phyloP scores from a whole-genome alignment of 2,888 invertebrate species.

The Junonia oenone region DNA sequence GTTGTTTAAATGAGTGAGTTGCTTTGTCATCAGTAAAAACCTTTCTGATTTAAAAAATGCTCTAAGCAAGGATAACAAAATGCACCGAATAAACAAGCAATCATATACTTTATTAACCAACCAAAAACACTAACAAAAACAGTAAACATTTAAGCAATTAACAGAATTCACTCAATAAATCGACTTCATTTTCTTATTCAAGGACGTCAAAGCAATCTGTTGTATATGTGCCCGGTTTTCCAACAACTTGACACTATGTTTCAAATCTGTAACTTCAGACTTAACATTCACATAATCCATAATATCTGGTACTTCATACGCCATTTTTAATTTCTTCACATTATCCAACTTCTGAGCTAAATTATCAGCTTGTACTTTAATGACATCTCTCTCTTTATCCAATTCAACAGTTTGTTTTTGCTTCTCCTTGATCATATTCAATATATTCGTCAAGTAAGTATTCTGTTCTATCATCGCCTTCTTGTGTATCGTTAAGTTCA shows the following conservation, averaged over 20 bases:
- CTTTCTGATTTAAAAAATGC: too few relatives aligned
- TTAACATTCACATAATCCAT: slow-evolving; percentile 79
- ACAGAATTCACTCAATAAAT: slow-evolving; percentile 12
- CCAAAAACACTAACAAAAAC: neutral
- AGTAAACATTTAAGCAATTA: neutral
- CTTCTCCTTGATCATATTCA: slow-evolving; percentile 58
- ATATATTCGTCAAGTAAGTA: slow-evolving; percentile 55
- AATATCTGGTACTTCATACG: slow-evolving; percentile 76
- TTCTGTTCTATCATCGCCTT: slow-evolving; percentile 76
- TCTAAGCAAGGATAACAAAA: too few relatives aligned
- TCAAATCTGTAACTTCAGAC: slow-evolving; percentile 66
- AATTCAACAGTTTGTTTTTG: slow-evolving; percentile 56
- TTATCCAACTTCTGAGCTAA: slow-evolving; percentile 53
- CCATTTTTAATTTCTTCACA: slow-evolving; percentile 54
- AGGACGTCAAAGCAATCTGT: slow-evolving; percentile 55
- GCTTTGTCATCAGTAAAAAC: too few relatives aligned
- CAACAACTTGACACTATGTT: slow-evolving; percentile 53
- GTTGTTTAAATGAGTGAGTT: too few relatives aligned
- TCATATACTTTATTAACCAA: neutral
- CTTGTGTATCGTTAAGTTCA: slow-evolving; percentile 77
- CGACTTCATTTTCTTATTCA: slow-evolving; percentile 48
- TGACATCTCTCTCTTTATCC: slow-evolving; percentile 55
- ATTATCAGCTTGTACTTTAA: slow-evolving; percentile 56
- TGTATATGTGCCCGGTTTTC: slow-evolving; percentile 57
- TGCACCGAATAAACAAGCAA: too few relatives aligned